These are phyloP conservation scores for Salmo trutta DNA, from an alignment of 2,797 vertebrate species.

Conservation along the genomic window DNA sequence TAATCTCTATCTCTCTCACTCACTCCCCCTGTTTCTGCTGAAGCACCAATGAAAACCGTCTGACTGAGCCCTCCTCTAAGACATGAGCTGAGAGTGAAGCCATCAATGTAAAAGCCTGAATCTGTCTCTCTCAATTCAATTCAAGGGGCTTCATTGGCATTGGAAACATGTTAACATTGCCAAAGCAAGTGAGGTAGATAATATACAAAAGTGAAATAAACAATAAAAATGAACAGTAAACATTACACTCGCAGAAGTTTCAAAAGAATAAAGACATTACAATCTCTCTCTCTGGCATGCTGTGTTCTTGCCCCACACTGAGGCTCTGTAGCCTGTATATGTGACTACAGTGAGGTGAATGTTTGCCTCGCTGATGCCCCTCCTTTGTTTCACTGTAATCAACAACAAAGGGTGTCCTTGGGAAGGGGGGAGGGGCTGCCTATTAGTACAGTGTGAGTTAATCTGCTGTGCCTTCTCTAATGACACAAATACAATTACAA, in stretches of 20 bases:
- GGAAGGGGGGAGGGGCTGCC: neutral
- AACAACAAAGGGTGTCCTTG: neutral
- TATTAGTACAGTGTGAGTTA: neutral
- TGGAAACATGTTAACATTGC: no score
- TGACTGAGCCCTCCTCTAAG: constrained; percentile 2
- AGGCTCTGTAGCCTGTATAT: neutral
- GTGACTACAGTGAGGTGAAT: neutral
- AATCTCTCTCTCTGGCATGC: neutral
- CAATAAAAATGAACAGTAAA: no score
- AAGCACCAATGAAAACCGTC: neutral
- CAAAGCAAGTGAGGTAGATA: no score
- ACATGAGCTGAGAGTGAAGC: constrained; percentile 2
- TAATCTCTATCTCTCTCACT: constrained; percentile 13
- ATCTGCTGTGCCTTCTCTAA: neutral
- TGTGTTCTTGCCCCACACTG: neutral
- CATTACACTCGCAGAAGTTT: no score
- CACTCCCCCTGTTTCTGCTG: neutral
- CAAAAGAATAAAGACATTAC: no score
- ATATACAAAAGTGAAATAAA: no score
- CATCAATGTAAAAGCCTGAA: neutral
- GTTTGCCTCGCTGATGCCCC: neutral
- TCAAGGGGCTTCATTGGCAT: no score
- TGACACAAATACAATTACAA: constrained; percentile 8
- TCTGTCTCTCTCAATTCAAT: no score
- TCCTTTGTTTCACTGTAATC: neutral